Evolutionary conservation across 2,888 invertebrate species (phyloP).

Genomic region (Entomobrya proxima): DNA sequence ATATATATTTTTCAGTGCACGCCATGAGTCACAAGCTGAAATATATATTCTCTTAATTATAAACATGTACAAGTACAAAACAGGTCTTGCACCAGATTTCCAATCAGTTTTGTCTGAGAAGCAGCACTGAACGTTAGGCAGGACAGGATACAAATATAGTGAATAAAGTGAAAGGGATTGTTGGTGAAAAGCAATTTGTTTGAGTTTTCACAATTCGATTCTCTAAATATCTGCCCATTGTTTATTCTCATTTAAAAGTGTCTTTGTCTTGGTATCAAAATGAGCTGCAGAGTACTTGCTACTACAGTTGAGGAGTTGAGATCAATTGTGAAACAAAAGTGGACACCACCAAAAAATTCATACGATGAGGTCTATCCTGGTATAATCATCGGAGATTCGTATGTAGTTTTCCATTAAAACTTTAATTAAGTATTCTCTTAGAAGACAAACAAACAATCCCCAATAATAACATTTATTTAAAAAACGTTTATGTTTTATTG

Average conservation of each 20-base stretch:
- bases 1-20: no score
- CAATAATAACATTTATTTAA: neutral
- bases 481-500: neutral
- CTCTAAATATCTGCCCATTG: no score
- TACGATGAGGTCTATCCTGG: slow-evolving; percentile 79
- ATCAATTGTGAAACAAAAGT: slow-evolving; percentile 75
- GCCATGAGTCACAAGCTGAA: neutral
- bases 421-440: neutral
- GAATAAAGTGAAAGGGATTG: no score
- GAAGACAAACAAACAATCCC: no score
- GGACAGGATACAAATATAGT: neutral
- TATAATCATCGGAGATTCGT: slow-evolving; percentile 79
- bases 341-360: slow-evolving; percentile 77
- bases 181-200: no score
- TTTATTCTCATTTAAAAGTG: no score
- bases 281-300: slow-evolving; percentile 52
- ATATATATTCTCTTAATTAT: neutral
- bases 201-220: no score
- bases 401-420: slow-evolving; percentile 70
- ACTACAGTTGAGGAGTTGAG: slow-evolving; percentile 64
- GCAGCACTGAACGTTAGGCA: neutral
- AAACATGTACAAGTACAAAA: neutral
- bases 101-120: neutral
- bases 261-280: neutral
- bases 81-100: neutral